phyloP scores from a whole-genome alignment of 2,888 invertebrate genomes.

The Electrophaes corylata region DNA sequence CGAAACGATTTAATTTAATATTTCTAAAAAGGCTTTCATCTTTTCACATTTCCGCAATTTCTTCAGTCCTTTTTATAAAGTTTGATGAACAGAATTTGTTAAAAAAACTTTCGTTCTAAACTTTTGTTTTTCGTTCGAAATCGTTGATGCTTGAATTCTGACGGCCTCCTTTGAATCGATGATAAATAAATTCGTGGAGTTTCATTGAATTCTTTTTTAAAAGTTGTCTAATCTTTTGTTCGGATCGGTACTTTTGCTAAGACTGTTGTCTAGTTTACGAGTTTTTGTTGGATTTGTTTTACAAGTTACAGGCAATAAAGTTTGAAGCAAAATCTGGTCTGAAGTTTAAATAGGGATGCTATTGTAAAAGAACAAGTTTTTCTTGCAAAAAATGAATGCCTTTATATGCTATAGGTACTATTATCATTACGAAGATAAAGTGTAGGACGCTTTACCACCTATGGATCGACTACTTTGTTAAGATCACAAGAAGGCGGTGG shows the following conservation, averaged over 20 bases:
- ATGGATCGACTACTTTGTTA: too few species aligned
- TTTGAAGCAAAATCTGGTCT: too few species aligned
- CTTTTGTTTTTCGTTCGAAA: slow-evolving; percentile 36
- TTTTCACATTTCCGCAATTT: slow-evolving; percentile 25
- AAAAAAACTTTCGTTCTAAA: slow-evolving; percentile 26
- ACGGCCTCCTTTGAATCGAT: slow-evolving; percentile 31
- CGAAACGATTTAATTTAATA: slow-evolving; percentile 27
- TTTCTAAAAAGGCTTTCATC: slow-evolving; percentile 33
- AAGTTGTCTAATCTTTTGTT: slow-evolving; percentile 21
- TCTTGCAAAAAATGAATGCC: too few species aligned
- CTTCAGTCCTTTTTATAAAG: slow-evolving; percentile 32
- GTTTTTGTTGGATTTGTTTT: not conserved
- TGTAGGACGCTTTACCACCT: too few species aligned
- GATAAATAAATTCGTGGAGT: slow-evolving; percentile 31
- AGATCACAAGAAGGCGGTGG: too few species aligned
- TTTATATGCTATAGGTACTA: too few species aligned
- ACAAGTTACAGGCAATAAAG: too few species aligned
- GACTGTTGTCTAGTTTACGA: slow-evolving; percentile 7
- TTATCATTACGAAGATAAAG: too few species aligned
- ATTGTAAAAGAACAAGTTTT: too few species aligned
- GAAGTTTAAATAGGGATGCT: too few species aligned
- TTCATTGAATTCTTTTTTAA: slow-evolving; percentile 25
- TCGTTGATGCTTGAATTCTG: slow-evolving; percentile 35
- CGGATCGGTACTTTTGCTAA: slow-evolving; percentile 25
- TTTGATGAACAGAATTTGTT: slow-evolving; percentile 26